These are phyloP conservation scores for Silurus asotus DNA, from an alignment of 2,113 vertebrate species.

Conservation along the genomic window DNA sequence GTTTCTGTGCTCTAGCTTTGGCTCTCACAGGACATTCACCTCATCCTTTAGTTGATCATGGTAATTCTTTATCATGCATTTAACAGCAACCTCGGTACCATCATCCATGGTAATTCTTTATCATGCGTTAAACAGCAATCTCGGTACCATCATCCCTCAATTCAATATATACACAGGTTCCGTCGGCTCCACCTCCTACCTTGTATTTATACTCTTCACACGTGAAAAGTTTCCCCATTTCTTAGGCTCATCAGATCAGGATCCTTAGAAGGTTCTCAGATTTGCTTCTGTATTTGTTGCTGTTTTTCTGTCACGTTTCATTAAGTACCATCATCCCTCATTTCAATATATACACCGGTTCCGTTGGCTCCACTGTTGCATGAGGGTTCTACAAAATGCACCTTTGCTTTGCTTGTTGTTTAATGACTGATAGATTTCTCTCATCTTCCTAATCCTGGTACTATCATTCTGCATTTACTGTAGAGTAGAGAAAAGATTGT, in stretches of 20 bases:
- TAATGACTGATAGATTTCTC: too few relatives aligned
- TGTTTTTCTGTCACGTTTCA: neutral
- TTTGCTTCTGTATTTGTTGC: neutral
- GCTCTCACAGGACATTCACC: neutral
- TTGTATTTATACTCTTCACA: neutral
- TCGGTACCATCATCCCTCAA: slow-evolving; percentile 40
- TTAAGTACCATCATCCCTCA: slow-evolving; percentile 34
- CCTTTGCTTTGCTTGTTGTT: too few relatives aligned
- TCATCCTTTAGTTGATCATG: slow-evolving; percentile 17
- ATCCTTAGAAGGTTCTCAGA: neutral
- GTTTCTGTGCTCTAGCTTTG: slow-evolving; percentile 13
- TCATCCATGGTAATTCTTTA: neutral
- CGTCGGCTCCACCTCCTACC: slow-evolving; percentile 2
- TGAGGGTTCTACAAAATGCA: too few relatives aligned
- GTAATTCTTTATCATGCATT: slow-evolving; percentile 10
- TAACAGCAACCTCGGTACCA: slow-evolving; percentile 45
- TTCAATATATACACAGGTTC: slow-evolving; percentile 17
- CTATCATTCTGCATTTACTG: too few relatives aligned
- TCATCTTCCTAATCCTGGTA: too few relatives aligned
- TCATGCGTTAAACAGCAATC: slow-evolving; percentile 39
- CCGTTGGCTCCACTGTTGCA: neutral
- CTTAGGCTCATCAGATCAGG: neutral
- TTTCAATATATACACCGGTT: slow-evolving; percentile 15
- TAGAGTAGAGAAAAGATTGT: too few relatives aligned
- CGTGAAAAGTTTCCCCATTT: neutral